These are phyloP conservation scores for Papio anubis DNA, from an alignment of 2,113 vertebrate genomes.

Conservation along the genomic window DNA sequence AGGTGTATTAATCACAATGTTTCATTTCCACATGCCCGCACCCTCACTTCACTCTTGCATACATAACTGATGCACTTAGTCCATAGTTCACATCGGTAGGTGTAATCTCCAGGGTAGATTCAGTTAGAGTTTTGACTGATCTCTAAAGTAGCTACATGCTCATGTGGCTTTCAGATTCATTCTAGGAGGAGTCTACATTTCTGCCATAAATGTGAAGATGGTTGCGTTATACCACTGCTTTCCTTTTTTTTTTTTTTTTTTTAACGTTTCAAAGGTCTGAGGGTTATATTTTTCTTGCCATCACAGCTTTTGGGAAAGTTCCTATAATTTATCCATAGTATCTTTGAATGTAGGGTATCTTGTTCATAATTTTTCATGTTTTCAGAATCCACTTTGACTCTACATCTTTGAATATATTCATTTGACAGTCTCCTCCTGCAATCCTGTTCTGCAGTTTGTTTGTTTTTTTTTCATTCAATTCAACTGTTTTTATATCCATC, in stretches of 20 bases:
- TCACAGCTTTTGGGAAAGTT: not conserved
- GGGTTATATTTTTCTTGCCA: not conserved
- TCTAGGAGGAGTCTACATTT: not conserved
- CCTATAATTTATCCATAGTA: not conserved
- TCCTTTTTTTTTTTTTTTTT: not conserved
- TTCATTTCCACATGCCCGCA: not conserved
- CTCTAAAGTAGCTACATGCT: not conserved
- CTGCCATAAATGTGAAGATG: not conserved
- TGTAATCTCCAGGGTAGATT: slow-evolving; percentile 15
- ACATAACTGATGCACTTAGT: not conserved
- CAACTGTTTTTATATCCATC: not conserved
- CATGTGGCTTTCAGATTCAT: not conserved
- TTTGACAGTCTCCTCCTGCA: not conserved
- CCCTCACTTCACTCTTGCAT: not conserved
- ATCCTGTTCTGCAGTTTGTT: not conserved
- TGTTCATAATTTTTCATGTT: not conserved
- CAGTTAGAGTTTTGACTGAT: slow-evolving; percentile 20
- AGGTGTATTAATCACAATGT: slow-evolving; percentile 7
- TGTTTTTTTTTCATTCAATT: not conserved
- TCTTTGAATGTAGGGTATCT: not conserved
- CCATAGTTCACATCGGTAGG: not conserved
- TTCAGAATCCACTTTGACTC: not conserved
- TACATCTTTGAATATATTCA: not conserved
- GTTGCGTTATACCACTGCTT: not conserved
- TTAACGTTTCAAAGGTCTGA: not conserved